Percentiles rank a stretch among this genome's conserved stretches.
phyloP scores from a whole-genome alignment of 2,113 vertebrate species.

The Jacana jacana region DNA sequence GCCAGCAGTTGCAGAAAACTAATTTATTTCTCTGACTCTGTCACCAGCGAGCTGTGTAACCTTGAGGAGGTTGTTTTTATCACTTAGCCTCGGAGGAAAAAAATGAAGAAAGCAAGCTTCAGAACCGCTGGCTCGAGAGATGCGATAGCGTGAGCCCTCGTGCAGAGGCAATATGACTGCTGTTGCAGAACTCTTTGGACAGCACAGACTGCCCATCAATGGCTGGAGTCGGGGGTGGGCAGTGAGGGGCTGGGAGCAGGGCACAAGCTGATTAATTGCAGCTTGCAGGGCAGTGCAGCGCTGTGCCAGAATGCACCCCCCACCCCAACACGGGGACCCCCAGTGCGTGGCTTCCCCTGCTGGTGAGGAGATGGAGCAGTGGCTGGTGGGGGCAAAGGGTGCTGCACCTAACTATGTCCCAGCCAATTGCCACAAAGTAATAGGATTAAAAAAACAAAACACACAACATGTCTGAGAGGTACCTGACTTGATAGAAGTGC shows the following conservation, averaged over 20 bases:
- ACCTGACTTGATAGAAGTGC: not conserved
- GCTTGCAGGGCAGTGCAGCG: not conserved
- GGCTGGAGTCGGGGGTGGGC: not conserved
- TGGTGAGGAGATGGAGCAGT: fast-evolving
- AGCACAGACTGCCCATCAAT: fast-evolving
- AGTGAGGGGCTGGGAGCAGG: fast-evolving
- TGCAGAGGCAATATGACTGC: not conserved
- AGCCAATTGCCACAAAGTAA: not conserved
- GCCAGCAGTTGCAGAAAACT: not conserved
- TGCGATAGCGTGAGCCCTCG: fast-evolving
- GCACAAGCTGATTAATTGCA: fast-evolving
- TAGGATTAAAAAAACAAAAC: not conserved
- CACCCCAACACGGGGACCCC: fast-evolving
- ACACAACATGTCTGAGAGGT: not conserved
- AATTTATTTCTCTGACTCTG: not conserved
- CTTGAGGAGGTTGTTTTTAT: not conserved
- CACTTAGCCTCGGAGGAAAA: not conserved
- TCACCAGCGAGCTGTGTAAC: not conserved
- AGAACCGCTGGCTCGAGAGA: not conserved
- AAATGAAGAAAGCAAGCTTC: not conserved
- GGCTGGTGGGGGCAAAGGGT: fast-evolving
- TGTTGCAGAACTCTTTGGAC: not conserved
- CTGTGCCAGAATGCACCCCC: not conserved
- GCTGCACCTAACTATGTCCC: not conserved
- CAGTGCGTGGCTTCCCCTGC: fast-evolving